A percentile compares a stretch with the other conserved stretches of the same genome.
Evolutionary conservation across 2,797 vertebrate genomes (phyloP).

Genomic region (Gallinago stenura): DNA sequence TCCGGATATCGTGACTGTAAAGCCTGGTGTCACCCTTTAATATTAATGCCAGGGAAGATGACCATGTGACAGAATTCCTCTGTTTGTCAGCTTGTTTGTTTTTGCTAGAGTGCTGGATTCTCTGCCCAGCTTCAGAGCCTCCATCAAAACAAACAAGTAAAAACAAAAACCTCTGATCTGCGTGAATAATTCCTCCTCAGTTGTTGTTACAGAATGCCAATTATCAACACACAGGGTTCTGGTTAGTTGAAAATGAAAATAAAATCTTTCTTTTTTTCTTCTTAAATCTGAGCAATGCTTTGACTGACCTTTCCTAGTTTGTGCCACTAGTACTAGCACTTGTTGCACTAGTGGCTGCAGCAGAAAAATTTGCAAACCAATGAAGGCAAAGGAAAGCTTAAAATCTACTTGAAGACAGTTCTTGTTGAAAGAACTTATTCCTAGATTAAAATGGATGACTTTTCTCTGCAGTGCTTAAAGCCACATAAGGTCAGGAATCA

Average conservation of each 20-base stretch:
- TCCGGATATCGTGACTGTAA: neutral
- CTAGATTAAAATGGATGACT: neutral
- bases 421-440: neutral
- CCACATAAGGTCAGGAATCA: neutral
- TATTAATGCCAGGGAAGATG: neutral
- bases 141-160: neutral
- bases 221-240: rapidly evolving
- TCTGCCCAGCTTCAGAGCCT: neutral
- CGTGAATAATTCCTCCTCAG: rapidly evolving
- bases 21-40: neutral
- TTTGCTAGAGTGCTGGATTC: neutral
- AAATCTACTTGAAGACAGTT: neutral
- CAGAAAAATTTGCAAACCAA: neutral
- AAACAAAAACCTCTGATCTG: rapidly evolving
- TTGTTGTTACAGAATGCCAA: neutral
- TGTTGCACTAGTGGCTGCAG: neutral
- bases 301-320: no score
- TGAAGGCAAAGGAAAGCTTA: neutral
- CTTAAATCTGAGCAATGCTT: neutral
- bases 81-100: neutral
- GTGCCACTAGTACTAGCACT: neutral
- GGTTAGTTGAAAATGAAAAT: neutral
- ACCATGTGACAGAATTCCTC: neutral
- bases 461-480: neutral
- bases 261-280: rapidly evolving